phyloP scores from a whole-genome alignment of 2,888 invertebrate genomes.

The Napeogenes inachia region DNA sequence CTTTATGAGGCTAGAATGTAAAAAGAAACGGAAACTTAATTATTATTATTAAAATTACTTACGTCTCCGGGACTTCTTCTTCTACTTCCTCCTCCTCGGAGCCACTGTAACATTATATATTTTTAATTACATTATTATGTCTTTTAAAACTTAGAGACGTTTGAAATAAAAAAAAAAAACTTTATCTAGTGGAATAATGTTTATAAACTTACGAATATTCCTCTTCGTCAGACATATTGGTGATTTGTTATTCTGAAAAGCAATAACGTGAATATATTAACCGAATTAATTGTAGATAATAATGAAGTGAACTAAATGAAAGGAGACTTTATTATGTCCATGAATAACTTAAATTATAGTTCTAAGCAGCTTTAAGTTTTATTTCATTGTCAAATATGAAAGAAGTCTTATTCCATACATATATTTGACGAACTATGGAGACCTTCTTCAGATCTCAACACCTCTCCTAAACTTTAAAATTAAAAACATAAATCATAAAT shows the following conservation, averaged over 20 bases:
- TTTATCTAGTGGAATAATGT: not conserved
- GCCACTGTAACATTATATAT: slow-evolving; percentile 55
- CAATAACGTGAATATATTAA: slow-evolving; percentile 34
- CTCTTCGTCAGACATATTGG: slow-evolving; percentile 96
- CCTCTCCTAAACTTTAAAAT: no score
- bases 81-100: slow-evolving; percentile 86
- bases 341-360: no score
- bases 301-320: no score
- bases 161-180: not conserved
- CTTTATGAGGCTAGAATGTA: slow-evolving; percentile 64
- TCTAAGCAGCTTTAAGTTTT: no score
- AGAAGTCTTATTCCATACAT: no score
- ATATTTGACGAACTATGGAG: no score
- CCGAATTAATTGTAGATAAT: no score
- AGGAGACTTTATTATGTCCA: no score
- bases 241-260: slow-evolving; percentile 72
- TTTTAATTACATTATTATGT: not conserved
- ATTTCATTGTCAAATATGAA: no score
- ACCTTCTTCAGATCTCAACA: no score
- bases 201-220: slow-evolving; percentile 92
- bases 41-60: slow-evolving; percentile 65
- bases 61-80: slow-evolving; percentile 87
- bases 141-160: not conserved
- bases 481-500: no score
- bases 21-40: slow-evolving; percentile 56